Percentiles rank a stretch among this genome's conserved stretches.
Evolutionary conservation across 2,113 vertebrate species (phyloP).

Genomic region (Salvelinus namaycush): DNA sequence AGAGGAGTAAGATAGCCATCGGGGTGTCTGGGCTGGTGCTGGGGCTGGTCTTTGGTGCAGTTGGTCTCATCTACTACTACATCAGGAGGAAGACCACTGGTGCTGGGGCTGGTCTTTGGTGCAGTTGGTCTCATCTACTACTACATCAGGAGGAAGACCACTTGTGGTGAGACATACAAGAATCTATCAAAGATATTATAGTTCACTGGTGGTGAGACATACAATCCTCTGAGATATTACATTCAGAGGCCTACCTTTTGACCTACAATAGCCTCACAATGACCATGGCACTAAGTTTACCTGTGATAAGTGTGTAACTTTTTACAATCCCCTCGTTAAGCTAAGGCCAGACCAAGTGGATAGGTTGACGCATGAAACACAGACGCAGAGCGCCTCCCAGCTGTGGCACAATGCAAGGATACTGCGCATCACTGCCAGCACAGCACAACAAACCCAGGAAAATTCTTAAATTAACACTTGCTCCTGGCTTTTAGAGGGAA

Average conservation of each 20-base stretch:
- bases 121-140: constrained; percentile 27
- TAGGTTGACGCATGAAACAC: constrained; percentile 6
- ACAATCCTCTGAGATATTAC: no score
- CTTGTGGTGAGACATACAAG: constrained; percentile 15
- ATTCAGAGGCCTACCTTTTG: no score
- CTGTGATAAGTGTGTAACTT: constrained; percentile 42
- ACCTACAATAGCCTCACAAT: no score
- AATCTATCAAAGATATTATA: no score
- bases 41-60: constrained; percentile 18
- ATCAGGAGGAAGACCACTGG: constrained; percentile 13
- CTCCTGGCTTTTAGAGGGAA: not conserved
- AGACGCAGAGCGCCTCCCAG: constrained; percentile 8
- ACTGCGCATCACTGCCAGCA: constrained; percentile 20
- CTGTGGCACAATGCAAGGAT: constrained; percentile 28
- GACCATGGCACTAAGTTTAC: constrained; percentile 39
- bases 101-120: constrained; percentile 24
- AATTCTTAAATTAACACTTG: not conserved
- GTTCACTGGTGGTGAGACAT: no score
- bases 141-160: constrained; percentile 1
- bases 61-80: constrained; percentile 25
- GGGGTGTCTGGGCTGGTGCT: constrained; percentile 27
- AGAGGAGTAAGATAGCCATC: constrained; percentile 18
- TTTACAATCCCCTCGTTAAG: constrained; percentile 33
- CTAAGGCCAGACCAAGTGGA: constrained; percentile 25
- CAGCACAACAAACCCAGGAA: constrained; percentile 15